Evolutionary conservation across 2,797 vertebrate species (phyloP).

Genomic region (Sebastes elongatus): DNA sequence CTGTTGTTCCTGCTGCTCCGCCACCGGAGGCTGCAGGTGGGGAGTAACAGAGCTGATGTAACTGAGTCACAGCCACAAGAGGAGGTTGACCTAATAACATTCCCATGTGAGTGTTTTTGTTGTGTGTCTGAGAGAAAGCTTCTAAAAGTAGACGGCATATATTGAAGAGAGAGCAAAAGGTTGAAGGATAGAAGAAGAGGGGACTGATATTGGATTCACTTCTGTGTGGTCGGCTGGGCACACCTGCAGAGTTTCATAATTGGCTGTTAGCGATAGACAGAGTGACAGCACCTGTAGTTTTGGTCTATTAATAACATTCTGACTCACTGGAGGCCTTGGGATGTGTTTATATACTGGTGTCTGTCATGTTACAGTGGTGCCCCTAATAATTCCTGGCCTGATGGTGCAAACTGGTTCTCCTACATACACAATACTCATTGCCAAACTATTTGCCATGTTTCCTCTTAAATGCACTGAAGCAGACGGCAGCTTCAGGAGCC

Average conservation of each 20-base stretch:
- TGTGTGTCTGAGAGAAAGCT: neutral
- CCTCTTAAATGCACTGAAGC: neutral
- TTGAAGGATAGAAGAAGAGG: neutral
- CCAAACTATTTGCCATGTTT: constrained; percentile 13
- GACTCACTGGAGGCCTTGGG: constrained; percentile 50
- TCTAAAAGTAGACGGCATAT: constrained; percentile 8
- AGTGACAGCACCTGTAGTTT: constrained; percentile 65
- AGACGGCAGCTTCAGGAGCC: neutral
- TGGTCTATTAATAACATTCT: constrained; percentile 63
- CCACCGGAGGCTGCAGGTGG: constrained; percentile 10
- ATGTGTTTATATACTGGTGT: constrained; percentile 34
- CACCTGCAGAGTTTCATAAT: constrained; percentile 70
- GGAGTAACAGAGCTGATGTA: constrained; percentile 10
- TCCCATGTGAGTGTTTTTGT: constrained; percentile 3
- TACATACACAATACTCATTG: neutral
- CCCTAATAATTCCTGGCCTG: constrained; percentile 28
- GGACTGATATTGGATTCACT: constrained; percentile 9
- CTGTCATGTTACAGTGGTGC: constrained; percentile 31
- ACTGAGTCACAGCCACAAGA: constrained; percentile 40
- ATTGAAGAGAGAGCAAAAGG: constrained; percentile 18
- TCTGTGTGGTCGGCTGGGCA: constrained; percentile 5
- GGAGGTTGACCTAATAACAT: constrained; percentile 45
- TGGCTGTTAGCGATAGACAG: constrained; percentile 53
- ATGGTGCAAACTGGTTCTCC: constrained; percentile 18
- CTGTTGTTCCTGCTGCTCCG: neutral